These are phyloP conservation scores for Brachypalpus laphriformis DNA, from an alignment of 2,888 invertebrate genomes.

Conservation along the genomic window DNA sequence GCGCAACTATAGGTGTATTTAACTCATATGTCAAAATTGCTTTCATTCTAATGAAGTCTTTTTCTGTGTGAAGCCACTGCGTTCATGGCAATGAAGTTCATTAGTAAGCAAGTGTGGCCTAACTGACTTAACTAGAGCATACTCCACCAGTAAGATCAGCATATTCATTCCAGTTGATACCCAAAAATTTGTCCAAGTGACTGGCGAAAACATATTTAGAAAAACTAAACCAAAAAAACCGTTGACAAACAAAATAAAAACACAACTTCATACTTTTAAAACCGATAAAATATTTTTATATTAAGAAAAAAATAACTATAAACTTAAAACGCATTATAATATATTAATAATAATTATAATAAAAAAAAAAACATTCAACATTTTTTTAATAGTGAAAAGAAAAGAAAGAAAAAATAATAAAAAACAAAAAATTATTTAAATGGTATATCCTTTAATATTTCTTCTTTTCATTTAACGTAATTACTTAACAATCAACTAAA, in stretches of 20 bases:
- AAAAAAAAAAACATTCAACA: constrained; percentile 67
- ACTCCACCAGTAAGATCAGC: not conserved
- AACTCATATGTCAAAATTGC: too few species aligned
- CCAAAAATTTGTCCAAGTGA: too few species aligned
- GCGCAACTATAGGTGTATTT: too few species aligned
- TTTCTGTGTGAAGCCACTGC: too few species aligned
- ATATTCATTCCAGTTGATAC: not conserved
- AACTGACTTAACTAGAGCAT: too few species aligned
- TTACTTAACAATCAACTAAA: constrained; percentile 59
- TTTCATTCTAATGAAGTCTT: too few species aligned
- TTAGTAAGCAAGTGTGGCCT: too few species aligned
- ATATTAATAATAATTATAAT: constrained; percentile 71
- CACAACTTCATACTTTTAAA: constrained; percentile 69
- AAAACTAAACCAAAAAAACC: constrained; percentile 5
- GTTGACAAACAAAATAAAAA: constrained; percentile 41
- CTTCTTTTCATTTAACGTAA: constrained; percentile 7
- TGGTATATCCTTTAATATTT: constrained; percentile 21
- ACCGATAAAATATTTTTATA: constrained; percentile 73
- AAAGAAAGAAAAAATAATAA: constrained; percentile 80
- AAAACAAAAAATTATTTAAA: constrained; percentile 52
- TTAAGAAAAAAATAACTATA: constrained; percentile 72
- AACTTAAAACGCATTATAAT: constrained; percentile 69
- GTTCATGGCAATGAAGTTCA: too few species aligned
- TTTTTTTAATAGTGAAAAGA: constrained; percentile 75
- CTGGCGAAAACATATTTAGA: too few species aligned